phyloP scores from a whole-genome alignment of 2,113 vertebrate genomes.

The Campylorhamphus procurvoides region DNA sequence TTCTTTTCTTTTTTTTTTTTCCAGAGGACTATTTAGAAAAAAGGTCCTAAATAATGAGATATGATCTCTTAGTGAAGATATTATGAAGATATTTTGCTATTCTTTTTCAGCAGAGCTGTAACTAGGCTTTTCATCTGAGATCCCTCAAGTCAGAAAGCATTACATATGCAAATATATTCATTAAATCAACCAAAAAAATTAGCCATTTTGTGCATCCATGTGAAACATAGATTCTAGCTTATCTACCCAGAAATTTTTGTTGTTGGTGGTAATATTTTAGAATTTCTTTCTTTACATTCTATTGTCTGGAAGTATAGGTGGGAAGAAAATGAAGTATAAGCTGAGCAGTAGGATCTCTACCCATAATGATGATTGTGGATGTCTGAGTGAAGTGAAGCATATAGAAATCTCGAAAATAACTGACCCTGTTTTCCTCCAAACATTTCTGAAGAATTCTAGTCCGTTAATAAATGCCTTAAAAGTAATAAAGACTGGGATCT shows the following conservation, averaged over 20 bases:
- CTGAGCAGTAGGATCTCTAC: neutral
- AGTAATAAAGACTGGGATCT: conserved; percentile 11
- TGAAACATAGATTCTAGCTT: neutral
- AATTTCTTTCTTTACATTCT: neutral
- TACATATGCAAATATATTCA: neutral
- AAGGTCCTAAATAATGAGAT: neutral
- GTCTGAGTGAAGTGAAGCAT: conserved; percentile 33
- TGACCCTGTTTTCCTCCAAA: conserved; percentile 7
- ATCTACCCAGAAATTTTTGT: neutral
- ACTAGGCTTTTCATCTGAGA: neutral
- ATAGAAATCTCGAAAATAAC: neutral
- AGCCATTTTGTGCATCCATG: neutral
- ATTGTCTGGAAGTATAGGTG: neutral
- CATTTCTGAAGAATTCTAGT: conserved; percentile 41
- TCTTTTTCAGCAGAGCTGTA: neutral
- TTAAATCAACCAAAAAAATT: neutral
- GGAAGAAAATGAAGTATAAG: neutral
- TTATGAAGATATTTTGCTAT: neutral
- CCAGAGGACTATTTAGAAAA: neutral
- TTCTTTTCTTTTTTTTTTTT: too few relatives aligned
- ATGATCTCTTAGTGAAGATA: neutral
- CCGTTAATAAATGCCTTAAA: conserved; percentile 8
- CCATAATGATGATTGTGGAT: neutral
- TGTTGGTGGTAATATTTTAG: neutral
- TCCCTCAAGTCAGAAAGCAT: neutral